Conservation (phyloP, 2,113 vertebrate genomes). For the Helogale parvula region DNA sequence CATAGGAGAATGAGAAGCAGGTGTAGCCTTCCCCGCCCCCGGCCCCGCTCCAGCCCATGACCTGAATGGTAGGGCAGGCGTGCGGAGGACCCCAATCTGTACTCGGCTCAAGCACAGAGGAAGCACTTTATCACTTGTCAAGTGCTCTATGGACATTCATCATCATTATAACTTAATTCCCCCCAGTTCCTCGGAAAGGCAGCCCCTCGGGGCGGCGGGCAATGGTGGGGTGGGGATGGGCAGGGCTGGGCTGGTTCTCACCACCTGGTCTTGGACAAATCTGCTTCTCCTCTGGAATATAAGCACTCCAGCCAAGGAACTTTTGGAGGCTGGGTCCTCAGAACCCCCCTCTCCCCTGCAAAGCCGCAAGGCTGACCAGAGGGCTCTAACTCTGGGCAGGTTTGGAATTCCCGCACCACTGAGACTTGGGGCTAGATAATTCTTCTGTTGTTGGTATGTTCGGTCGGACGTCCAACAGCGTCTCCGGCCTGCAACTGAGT, state of each 20-base stretch:
- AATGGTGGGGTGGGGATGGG: not conserved
- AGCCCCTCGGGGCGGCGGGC: not conserved
- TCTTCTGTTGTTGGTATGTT: not conserved
- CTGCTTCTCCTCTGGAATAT: not conserved
- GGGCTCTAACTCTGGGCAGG: not conserved
- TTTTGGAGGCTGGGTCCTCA: not conserved
- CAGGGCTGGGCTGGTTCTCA: not conserved
- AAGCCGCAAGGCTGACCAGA: not conserved
- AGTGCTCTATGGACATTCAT: not conserved
- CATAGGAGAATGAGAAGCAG: constrained; percentile 58
- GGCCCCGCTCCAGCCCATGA: not conserved
- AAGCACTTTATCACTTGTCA: constrained; percentile 1
- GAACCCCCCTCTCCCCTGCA: not conserved
- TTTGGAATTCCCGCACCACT: not conserved
- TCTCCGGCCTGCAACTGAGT: too few species aligned
- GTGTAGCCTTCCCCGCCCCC: not conserved
- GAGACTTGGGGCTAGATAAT: not conserved
- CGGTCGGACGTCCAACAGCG: fast-evolving
- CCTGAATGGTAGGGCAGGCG: too few species aligned
- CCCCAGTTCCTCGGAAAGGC: not conserved
- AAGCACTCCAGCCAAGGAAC: fast-evolving
- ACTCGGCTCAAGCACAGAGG: not conserved
- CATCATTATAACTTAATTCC: not conserved
- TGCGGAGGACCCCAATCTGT: not conserved
- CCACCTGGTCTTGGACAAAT: not conserved